A percentile compares a stretch with the other conserved stretches of the same genome.
Conservation (phyloP, 2,797 vertebrate genomes). For the Platalea minor region DNA sequence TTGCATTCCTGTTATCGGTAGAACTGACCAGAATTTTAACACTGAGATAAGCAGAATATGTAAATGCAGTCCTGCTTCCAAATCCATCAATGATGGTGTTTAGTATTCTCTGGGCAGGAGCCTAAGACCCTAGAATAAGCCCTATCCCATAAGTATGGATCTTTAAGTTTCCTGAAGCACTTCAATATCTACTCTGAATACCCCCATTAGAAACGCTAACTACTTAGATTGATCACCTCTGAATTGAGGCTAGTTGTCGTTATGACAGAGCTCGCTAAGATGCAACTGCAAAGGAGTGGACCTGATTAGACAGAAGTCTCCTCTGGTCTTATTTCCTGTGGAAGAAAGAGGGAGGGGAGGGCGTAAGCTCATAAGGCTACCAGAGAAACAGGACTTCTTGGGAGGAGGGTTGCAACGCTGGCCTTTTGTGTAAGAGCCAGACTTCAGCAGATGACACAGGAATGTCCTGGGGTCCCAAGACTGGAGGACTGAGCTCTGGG, state of each 20-base stretch:
- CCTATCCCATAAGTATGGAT: background rate
- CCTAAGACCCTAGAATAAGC: background rate
- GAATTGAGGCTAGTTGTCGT: accelerated
- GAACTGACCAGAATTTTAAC: background rate
- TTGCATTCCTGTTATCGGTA: background rate
- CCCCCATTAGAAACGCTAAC: background rate
- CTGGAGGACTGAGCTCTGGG: background rate
- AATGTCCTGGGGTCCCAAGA: background rate
- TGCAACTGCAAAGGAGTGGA: background rate
- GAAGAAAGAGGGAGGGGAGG: background rate
- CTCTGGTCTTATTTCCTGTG: background rate
- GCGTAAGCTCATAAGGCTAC: background rate
- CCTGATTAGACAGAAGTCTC: background rate
- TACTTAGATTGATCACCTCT: background rate
- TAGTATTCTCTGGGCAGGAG: background rate
- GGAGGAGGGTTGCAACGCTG: background rate
- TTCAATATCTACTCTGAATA: background rate
- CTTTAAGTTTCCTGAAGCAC: background rate
- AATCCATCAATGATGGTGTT: background rate
- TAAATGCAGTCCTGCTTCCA: background rate
- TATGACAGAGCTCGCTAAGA: background rate
- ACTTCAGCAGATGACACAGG: background rate
- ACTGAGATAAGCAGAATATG: background rate
- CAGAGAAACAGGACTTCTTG: background rate
- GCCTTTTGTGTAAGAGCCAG: background rate